Evolutionary conservation across 2,797 vertebrate genomes (phyloP).

Genomic region (Momotus momota): DNA sequence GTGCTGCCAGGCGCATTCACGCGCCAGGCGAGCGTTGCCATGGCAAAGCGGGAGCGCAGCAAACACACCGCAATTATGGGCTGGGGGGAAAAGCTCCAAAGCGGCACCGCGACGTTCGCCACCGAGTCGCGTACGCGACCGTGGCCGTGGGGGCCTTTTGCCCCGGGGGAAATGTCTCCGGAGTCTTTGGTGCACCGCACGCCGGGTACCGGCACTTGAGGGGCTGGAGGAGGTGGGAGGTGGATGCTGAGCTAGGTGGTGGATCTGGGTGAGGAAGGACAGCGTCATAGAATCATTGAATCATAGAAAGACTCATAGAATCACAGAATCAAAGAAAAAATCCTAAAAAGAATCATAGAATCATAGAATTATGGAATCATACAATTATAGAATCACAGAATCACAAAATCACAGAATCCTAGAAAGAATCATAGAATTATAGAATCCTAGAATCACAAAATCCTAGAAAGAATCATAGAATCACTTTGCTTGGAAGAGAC

Average conservation of each 20-base stretch:
- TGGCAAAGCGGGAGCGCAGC: constrained; percentile 56
- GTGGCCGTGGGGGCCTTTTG: not conserved
- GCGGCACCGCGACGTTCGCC: not conserved
- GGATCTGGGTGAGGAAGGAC: not conserved
- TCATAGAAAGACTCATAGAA: too few relatives aligned
- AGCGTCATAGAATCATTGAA: too few relatives aligned
- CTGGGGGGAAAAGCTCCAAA: not conserved
- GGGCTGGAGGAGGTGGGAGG: not conserved
- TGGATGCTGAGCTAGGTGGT: not conserved
- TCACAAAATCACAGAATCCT: too few relatives aligned
- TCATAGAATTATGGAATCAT: too few relatives aligned
- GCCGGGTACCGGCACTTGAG: fast-evolving
- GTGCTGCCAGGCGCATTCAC: constrained; percentile 29
- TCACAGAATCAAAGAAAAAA: too few relatives aligned
- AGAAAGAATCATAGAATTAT: too few relatives aligned
- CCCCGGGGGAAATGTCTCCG: not conserved
- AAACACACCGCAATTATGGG: constrained; percentile 11
- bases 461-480: not conserved
- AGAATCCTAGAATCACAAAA: too few relatives aligned
- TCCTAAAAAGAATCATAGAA: too few relatives aligned
- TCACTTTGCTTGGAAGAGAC: not conserved
- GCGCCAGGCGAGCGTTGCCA: constrained; percentile 69
- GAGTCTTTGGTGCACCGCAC: not conserved
- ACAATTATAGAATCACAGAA: too few relatives aligned
- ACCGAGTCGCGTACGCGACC: not conserved